Percentiles rank a stretch among this genome's conserved stretches.
Evolutionary conservation across 2,888 invertebrate species (phyloP).

Genomic region (Drosophila vallismaia): DNA sequence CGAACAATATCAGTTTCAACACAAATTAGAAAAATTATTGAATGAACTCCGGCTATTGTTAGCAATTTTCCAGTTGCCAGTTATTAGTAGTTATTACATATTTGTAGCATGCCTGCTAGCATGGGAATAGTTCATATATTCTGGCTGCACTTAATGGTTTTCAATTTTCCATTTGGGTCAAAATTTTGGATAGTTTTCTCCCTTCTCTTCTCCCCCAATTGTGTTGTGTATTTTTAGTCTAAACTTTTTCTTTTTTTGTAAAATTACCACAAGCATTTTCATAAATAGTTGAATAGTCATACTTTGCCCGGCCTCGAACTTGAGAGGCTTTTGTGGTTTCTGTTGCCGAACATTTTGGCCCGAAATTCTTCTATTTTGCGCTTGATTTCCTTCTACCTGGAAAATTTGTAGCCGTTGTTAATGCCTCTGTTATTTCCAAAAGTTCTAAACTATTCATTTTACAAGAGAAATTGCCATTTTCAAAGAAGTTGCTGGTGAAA

Average conservation of each 20-base stretch:
- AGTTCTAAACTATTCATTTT: slow-evolving; percentile 53
- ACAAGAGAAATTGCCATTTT: slow-evolving; percentile 48
- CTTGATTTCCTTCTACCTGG: slow-evolving; percentile 32
- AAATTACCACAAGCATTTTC: slow-evolving; percentile 74
- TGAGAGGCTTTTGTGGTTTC: slow-evolving; percentile 38
- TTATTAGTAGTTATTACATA: slow-evolving; percentile 48
- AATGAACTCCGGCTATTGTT: slow-evolving; percentile 19
- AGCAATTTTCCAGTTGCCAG: slow-evolving; percentile 47
- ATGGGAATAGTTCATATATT: slow-evolving; percentile 18
- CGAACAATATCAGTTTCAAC: slow-evolving; percentile 8
- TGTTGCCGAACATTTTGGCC: slow-evolving; percentile 25
- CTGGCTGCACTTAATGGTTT: slow-evolving; percentile 34
- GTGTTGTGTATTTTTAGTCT: slow-evolving; percentile 22
- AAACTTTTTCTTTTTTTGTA: slow-evolving; percentile 9
- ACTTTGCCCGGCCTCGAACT: slow-evolving; percentile 44
- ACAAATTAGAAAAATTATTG: slow-evolving; percentile 10
- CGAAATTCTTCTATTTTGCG: slow-evolving; percentile 23
- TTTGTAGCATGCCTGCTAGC: slow-evolving; percentile 35
- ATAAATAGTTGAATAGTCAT: slow-evolving; percentile 72
- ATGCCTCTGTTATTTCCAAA: slow-evolving; percentile 33
- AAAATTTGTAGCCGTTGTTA: slow-evolving; percentile 22
- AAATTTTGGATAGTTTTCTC: slow-evolving; percentile 26
- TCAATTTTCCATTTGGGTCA: slow-evolving; percentile 38
- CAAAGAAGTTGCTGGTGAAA: slow-evolving; percentile 8
- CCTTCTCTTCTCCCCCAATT: slow-evolving; percentile 10